Conservation (phyloP, 2,888 invertebrate genomes). For the Zaprionus bogoriensis region DNA sequence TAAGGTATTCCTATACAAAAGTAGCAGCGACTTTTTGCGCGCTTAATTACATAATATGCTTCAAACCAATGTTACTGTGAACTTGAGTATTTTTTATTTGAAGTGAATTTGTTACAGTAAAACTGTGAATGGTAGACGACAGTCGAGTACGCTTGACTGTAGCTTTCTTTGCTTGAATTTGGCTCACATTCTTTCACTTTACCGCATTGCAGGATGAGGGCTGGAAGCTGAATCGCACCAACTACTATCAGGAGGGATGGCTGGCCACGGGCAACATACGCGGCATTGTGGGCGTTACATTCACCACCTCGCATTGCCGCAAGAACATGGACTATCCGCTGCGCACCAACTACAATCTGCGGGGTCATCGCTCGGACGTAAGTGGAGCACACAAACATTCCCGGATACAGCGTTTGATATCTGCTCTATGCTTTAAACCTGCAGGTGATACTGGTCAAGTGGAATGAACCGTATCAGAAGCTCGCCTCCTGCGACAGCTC, state of each 20-base stretch:
- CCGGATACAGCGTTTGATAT: no score
- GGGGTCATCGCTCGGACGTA: slow-evolving; percentile 98
- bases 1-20: no score
- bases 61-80: no score
- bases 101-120: no score
- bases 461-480: slow-evolving; percentile 99
- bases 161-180: no score
- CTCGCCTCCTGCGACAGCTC: slow-evolving; percentile 98
- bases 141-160: no score
- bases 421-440: no score
- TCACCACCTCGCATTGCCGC: slow-evolving; percentile 96
- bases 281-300: slow-evolving; percentile 97
- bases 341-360: slow-evolving; percentile 97
- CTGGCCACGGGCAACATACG: slow-evolving; percentile 96
- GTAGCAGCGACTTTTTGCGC: no score
- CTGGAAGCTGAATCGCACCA: slow-evolving; percentile 96
- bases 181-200: no score
- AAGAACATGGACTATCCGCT: slow-evolving; percentile 93
- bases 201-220: slow-evolving; percentile 90
- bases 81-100: no score
- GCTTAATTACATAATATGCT: no score
- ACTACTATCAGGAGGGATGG: slow-evolving; percentile 99
- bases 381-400: slow-evolving; percentile 73
- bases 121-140: no score
- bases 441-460: slow-evolving; percentile 96